Base-by-base conservation (phyloP, 2,113 vertebrate genomes). In the Tiliqua scincoides region DNA sequence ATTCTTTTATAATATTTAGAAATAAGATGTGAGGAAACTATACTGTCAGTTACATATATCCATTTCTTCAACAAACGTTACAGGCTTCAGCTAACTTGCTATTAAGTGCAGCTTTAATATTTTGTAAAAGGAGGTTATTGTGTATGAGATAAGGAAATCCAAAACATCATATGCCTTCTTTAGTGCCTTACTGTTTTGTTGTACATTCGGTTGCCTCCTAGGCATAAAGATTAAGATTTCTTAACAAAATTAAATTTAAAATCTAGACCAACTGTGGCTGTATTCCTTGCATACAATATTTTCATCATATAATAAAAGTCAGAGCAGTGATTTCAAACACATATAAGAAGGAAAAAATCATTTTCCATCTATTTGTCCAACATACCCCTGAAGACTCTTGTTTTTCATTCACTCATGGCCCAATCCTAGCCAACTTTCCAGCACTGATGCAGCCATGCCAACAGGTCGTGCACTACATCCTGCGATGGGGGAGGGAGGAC, bases 91-190 rank as follows among this genome's bases (percentile, higher is more conserved):
- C 87, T 93, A 85, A 93, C 77, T 89, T 86, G 92, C 91, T 88
- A 90, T 6, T 40, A 61, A 92, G 87, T 35, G 72, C 79, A 91
- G 89, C 87, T 94, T 91, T 85, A 93, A 93, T 75, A 89, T 87
- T n/a, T 93, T 94, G 87, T 79, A 93, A 94, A 93, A 72, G 30
- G 54, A 91, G 72, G 91, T 79, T 91, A 90, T 85, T 82, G 73
- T 48, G 82, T 79, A 84, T 52, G 89, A 74, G 65, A 87, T 82
- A 78, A 92, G 80, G 89, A 92, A 91, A 87, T 81, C 91, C 86
- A 57, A 81, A 84, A 92, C 85, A 82, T 93, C 17, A 93, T 95
- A 94, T 95, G 86, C 94, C 94, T 94, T 90, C 94, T 82, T 86
- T 91, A 91, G 88, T 17, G 74, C 59, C 87, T 90, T 82, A 84